These are phyloP conservation scores for Phocoena sinus DNA, from an alignment of 2,113 vertebrate species.

Conservation along the genomic window DNA sequence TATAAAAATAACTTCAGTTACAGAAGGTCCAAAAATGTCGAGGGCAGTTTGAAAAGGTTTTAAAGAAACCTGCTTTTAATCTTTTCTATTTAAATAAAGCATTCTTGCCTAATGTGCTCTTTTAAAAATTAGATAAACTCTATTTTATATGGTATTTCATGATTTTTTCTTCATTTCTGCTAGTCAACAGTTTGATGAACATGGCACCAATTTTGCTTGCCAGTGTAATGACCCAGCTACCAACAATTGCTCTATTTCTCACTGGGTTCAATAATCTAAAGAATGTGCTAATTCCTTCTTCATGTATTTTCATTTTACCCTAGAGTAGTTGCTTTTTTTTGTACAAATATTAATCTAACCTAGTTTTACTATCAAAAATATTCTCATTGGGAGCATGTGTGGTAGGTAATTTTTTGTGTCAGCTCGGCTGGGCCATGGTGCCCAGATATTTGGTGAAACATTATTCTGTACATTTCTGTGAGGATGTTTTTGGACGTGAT, in stretches of 20 bases:
- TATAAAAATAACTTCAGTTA: background rate
- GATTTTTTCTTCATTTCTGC: background rate
- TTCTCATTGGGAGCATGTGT: background rate
- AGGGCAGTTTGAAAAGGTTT: background rate
- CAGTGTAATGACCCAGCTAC: too few relatives aligned
- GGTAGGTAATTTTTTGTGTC: background rate
- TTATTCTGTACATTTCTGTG: background rate
- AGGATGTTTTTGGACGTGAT: background rate
- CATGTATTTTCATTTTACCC: background rate
- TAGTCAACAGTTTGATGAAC: background rate
- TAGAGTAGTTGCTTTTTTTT: background rate
- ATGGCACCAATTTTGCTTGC: background rate
- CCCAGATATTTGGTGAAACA: background rate
- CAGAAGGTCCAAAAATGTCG: background rate
- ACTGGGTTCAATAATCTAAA: background rate
- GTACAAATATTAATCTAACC: background rate
- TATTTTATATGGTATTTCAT: background rate
- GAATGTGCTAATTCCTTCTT: background rate
- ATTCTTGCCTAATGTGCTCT: background rate
- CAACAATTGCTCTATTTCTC: background rate
- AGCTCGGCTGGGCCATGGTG: background rate
- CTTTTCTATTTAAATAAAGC: background rate
- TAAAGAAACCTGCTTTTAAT: background rate
- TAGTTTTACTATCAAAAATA: background rate
- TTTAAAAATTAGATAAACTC: background rate